These are phyloP conservation scores for Bos indicus DNA, from an alignment of 2,113 vertebrate genomes.

Conservation along the genomic window DNA sequence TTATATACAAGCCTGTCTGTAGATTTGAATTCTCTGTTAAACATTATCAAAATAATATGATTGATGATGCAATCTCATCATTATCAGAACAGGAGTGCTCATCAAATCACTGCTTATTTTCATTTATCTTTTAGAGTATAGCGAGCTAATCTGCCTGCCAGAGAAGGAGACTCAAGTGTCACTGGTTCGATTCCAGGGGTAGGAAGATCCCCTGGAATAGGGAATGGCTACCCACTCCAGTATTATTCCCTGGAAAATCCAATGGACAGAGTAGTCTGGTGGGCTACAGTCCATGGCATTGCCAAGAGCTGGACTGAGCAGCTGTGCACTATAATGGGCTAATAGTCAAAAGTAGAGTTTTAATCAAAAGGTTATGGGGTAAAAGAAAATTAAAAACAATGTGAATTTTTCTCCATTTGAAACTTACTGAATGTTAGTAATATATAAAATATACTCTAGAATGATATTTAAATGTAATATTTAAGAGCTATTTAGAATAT, in stretches of 20 bases:
- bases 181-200: not conserved
- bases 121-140: not conserved
- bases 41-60: not conserved
- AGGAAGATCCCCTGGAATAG: not conserved
- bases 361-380: not conserved
- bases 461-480: not conserved
- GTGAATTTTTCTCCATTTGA: not conserved
- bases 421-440: not conserved
- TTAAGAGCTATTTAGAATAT: not conserved
- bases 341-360: not conserved
- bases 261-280: not conserved
- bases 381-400: not conserved
- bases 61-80: not conserved
- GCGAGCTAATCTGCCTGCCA: not conserved
- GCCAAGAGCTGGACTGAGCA: not conserved
- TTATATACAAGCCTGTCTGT: not conserved
- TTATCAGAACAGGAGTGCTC: not conserved
- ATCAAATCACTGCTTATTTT: not conserved
- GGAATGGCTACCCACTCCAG: not conserved
- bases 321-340: not conserved
- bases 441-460: not conserved
- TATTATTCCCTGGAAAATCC: not conserved
- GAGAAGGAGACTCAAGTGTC: not conserved
- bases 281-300: not conserved
- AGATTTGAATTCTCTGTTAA: not conserved